phyloP scores from a whole-genome alignment of 1,140 invertebrate species.

The Littorina saxatilis region DNA sequence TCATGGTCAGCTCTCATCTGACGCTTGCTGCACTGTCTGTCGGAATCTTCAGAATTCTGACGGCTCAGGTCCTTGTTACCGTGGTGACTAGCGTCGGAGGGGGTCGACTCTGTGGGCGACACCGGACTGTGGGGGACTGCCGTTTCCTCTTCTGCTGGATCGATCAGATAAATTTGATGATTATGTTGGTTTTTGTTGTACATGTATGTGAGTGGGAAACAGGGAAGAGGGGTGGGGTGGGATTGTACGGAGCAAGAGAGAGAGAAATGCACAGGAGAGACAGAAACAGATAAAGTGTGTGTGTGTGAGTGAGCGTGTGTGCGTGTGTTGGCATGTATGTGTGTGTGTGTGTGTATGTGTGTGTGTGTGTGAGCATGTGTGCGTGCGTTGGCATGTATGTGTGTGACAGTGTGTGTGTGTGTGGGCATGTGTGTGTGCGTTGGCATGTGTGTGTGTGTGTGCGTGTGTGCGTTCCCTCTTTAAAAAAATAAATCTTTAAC shows the following conservation, averaged over 20 bases:
- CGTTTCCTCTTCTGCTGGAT: background rate
- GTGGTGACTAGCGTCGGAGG: background rate
- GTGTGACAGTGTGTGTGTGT: too few species aligned
- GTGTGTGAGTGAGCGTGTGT: too few species aligned
- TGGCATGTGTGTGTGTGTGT: too few species aligned
- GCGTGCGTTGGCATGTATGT: too few species aligned
- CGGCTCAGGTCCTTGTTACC: background rate
- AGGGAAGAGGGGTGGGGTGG: too few species aligned
- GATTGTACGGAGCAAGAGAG: background rate
- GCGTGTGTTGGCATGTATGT: too few species aligned
- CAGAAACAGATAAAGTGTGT: too few species aligned
- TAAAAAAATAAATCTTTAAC: too few species aligned
- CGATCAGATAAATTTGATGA: background rate
- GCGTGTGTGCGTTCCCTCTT: background rate
- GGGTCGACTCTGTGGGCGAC: background rate
- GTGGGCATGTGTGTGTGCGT: too few species aligned
- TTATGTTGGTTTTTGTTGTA: background rate
- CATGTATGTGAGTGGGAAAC: background rate
- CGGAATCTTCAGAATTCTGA: slow-evolving; percentile 9
- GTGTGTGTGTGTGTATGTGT: too few species aligned
- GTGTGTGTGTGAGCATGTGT: too few species aligned
- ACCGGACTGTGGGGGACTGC: background rate
- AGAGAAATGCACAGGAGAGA: background rate
- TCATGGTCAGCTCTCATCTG: slow-evolving; percentile 66
- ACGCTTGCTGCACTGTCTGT: slow-evolving; percentile 60